Percentiles rank a stretch among this genome's conserved stretches.
Evolutionary conservation across 1,140 invertebrate genomes (phyloP).

Genomic region (Gryon sp.): DNA sequence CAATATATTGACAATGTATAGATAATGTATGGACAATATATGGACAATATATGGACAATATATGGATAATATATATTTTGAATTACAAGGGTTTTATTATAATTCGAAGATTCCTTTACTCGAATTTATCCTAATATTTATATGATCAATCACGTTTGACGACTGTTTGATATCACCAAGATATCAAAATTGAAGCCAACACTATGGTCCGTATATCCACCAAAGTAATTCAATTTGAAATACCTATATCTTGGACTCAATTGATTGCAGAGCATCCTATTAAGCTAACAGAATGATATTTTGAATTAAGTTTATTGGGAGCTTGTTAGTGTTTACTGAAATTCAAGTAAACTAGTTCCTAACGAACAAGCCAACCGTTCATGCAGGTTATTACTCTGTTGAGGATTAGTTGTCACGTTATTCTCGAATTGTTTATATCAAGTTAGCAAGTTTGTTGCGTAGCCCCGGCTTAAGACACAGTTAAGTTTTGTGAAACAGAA

Average conservation of each 20-base stretch:
- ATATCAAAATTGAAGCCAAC: too few species aligned
- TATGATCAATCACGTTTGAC: too few species aligned
- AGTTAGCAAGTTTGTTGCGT: slow-evolving; percentile 34
- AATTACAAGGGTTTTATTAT: too few species aligned
- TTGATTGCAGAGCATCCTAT: slow-evolving; percentile 25
- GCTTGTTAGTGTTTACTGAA: slow-evolving; percentile 36
- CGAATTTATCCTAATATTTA: too few species aligned
- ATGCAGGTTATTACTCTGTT: slow-evolving; percentile 23
- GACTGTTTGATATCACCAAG: too few species aligned
- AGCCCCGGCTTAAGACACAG: slow-evolving; percentile 7
- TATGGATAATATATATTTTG: too few species aligned
- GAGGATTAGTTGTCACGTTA: slow-evolving; percentile 48
- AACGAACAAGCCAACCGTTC: slow-evolving; percentile 26
- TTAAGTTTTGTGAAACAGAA: slow-evolving; percentile 6
- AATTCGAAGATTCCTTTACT: too few species aligned
- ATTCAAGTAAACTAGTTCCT: slow-evolving; percentile 34
- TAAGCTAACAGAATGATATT: slow-evolving; percentile 41
- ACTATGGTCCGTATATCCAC: too few species aligned
- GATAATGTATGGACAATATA: too few species aligned
- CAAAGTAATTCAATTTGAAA: too few species aligned
- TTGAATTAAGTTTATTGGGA: slow-evolving; percentile 41
- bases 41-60: too few species aligned
- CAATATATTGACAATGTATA: too few species aligned
- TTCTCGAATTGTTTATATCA: slow-evolving; percentile 35
- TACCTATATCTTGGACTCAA: slow-evolving; percentile 17